phyloP scores from a whole-genome alignment of 1,140 invertebrate species.

The Hestina assimilis region DNA sequence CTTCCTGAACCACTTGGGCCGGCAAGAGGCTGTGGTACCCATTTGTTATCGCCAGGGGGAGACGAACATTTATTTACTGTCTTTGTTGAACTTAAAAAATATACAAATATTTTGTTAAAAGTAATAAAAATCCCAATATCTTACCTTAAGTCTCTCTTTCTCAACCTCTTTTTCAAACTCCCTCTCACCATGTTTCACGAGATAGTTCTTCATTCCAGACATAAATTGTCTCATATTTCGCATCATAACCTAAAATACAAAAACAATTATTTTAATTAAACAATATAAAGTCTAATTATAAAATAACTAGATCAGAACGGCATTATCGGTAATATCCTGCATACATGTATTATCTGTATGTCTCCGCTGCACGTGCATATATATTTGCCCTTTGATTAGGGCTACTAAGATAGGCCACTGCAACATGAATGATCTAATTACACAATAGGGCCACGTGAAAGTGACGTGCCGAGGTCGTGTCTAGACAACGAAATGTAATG shows the following conservation, averaged over 20 bases:
- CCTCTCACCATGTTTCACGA: constrained; percentile 95
- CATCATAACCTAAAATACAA: constrained; percentile 85
- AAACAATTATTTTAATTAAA: constrained; percentile 1
- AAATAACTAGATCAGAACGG: background rate
- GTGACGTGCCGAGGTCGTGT: constrained; percentile 12
- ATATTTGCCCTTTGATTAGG: constrained; percentile 32
- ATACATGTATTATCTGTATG: background rate
- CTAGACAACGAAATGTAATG: background rate
- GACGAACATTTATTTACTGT: no score
- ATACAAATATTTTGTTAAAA: background rate
- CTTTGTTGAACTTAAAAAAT: no score
- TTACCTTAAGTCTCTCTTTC: constrained; percentile 88
- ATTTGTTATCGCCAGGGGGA: no score
- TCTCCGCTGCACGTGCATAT: constrained; percentile 20
- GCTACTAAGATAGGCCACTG: constrained; percentile 20
- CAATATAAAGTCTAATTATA: background rate
- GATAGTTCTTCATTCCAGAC: constrained; percentile 98
- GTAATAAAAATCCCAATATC: background rate
- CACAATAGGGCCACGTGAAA: constrained; percentile 18
- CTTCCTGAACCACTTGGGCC: no score
- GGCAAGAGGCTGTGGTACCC: no score
- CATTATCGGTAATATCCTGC: constrained; percentile 2
- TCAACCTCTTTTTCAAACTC: constrained; percentile 95
- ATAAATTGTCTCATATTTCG: constrained; percentile 97
- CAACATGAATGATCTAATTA: constrained; percentile 19